phyloP scores from a whole-genome alignment of 2,888 invertebrate species.

The Margaritifera margaritifera region DNA sequence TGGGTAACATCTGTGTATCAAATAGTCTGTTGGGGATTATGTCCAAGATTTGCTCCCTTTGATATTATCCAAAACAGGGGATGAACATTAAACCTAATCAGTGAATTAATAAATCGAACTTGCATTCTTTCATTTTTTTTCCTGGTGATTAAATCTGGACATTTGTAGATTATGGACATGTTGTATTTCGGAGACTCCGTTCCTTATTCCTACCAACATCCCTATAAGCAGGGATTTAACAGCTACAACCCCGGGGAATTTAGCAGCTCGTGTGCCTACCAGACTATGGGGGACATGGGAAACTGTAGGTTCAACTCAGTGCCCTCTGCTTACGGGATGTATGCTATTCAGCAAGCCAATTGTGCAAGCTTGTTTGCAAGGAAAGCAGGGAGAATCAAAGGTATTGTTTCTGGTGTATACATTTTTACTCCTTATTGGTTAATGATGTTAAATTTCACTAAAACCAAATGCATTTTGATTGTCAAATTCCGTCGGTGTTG shows the following conservation, averaged over 20 bases:
- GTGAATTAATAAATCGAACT: too few species aligned
- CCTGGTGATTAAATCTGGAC: too few species aligned
- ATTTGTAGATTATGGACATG: constrained; percentile 41
- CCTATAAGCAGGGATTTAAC: constrained; percentile 46
- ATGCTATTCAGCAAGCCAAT: constrained; percentile 45
- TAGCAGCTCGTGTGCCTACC: constrained; percentile 49
- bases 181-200: constrained; percentile 51
- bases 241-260: constrained; percentile 42
- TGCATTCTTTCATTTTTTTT: too few species aligned
- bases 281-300: constrained; percentile 41
- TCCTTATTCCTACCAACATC: constrained; percentile 46
- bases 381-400: constrained; percentile 52
- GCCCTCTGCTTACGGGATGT: constrained; percentile 46
- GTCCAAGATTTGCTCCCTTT: too few species aligned
- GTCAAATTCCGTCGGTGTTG: too few species aligned
- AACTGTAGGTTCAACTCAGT: constrained; percentile 50
- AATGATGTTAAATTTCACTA: too few species aligned
- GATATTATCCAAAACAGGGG: too few species aligned
- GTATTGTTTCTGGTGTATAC: constrained; percentile 17
- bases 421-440: too few species aligned
- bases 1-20: too few species aligned
- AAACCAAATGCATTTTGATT: too few species aligned
- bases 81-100: too few species aligned
- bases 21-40: too few species aligned
- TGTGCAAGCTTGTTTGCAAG: constrained; percentile 48